Percentiles rank a stretch among this genome's conserved stretches.
phyloP scores from a whole-genome alignment of 2,113 vertebrate genomes.

The Natator depressus region DNA sequence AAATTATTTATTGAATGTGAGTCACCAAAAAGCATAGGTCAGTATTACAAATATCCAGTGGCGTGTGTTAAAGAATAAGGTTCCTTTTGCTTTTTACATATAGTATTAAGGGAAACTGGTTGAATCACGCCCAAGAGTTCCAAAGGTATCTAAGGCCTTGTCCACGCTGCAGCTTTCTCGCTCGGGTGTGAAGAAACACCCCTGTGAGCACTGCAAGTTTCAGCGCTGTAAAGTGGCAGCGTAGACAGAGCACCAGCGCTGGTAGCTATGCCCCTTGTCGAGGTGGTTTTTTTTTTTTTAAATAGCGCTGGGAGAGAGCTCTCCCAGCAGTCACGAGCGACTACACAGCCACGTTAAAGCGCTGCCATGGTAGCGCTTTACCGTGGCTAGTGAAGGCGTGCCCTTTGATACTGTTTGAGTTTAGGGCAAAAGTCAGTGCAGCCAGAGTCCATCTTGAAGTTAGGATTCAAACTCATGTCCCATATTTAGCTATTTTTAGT shows the following conservation, averaged over 20 bases:
- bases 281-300: too few relatives aligned
- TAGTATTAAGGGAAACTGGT: fast-evolving
- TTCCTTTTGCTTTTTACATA: not conserved
- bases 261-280: too few relatives aligned
- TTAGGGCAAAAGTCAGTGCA: fast-evolving
- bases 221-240: too few relatives aligned
- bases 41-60: conserved; percentile 34
- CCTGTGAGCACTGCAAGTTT: too few relatives aligned
- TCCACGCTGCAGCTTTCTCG: too few relatives aligned
- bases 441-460: fast-evolving
- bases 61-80: conserved; percentile 11
- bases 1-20: conserved; percentile 64
- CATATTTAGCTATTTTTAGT: not conserved
- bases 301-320: too few relatives aligned
- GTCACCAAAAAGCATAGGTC: conserved; percentile 57
- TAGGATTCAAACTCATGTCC: not conserved
- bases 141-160: fast-evolving
- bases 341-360: too few relatives aligned
- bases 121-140: fast-evolving
- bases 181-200: too few relatives aligned
- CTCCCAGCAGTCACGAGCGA: too few relatives aligned
- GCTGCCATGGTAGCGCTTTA: too few relatives aligned
- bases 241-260: too few relatives aligned
- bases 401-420: fast-evolving
- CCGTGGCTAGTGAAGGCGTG: too few relatives aligned